Evolutionary conservation across 2,888 invertebrate genomes (phyloP).

Genomic region (Diarsia brunnea): DNA sequence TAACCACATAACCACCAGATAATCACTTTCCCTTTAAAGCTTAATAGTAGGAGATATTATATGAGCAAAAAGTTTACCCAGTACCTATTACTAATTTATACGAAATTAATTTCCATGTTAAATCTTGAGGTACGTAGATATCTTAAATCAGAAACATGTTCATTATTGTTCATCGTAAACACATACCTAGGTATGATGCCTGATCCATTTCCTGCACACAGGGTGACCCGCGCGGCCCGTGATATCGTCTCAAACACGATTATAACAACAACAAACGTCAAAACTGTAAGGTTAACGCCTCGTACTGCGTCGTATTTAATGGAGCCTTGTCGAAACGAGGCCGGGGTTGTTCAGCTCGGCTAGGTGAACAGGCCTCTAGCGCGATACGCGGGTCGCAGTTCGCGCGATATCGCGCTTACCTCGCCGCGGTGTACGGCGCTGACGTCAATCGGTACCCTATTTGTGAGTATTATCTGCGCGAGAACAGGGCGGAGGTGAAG

Average conservation of each 20-base stretch:
- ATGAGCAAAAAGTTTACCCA: neutral
- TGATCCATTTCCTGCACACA: conserved; percentile 59
- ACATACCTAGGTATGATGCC: conserved; percentile 54
- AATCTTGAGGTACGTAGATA: neutral
- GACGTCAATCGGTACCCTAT: conserved; percentile 88
- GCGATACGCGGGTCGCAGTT: conserved; percentile 56
- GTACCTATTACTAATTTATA: neutral
- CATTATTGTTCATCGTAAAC: conserved; percentile 47
- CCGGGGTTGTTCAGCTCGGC: conserved; percentile 72
- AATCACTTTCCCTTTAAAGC: neutral
- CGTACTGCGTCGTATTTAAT: conserved; percentile 81
- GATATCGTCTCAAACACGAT: conserved; percentile 64
- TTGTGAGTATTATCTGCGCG: conserved; percentile 79
- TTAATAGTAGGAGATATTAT: neutral
- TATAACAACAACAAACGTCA: conserved; percentile 68
- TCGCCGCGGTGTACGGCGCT: conserved; percentile 73
- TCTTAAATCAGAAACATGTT: conserved; percentile 40
- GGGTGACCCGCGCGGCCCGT: conserved; percentile 59
- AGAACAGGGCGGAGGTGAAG: conserved; percentile 83
- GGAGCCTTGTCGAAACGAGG: conserved; percentile 81
- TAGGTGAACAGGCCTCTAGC: conserved; percentile 54
- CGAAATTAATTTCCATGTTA: neutral
- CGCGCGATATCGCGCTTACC: conserved; percentile 71
- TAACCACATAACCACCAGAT: neutral
- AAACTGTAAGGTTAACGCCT: conserved; percentile 74